A percentile compares a stretch with the other conserved stretches of the same genome.
Evolutionary conservation across 2,888 invertebrate species (phyloP).

Genomic region (Sinelater perroti): DNA sequence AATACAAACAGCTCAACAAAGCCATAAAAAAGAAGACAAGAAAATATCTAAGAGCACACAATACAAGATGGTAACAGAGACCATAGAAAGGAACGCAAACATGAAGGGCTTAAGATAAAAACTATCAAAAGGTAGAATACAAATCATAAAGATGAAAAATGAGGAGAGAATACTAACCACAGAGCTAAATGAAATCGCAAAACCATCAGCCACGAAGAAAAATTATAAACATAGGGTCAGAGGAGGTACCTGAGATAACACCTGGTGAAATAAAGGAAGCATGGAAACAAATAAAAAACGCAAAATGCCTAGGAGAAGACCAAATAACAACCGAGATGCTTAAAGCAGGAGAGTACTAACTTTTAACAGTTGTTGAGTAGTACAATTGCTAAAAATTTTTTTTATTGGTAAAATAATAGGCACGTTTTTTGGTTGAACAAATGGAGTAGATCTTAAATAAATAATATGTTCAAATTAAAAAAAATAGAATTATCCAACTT

Average conservation of each 20-base stretch:
- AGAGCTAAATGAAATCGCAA: slow-evolving; percentile 2
- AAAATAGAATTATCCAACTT: too few relatives aligned
- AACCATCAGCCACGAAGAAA: background rate
- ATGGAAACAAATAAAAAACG: slow-evolving; percentile 3
- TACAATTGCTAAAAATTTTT: too few relatives aligned
- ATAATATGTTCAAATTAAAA: too few relatives aligned
- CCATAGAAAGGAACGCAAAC: slow-evolving; percentile 10
- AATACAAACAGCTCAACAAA: background rate
- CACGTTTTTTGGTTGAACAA: too few relatives aligned
- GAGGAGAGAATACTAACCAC: background rate
- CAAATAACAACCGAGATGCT: slow-evolving; percentile 7
- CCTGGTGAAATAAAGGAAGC: background rate
- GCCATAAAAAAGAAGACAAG: slow-evolving; percentile 3
- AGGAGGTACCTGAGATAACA: slow-evolving; percentile 4
- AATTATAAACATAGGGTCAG: background rate
- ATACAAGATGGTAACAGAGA: slow-evolving; percentile 1
- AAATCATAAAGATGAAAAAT: background rate
- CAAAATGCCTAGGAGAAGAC: background rate
- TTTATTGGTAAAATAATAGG: too few relatives aligned
- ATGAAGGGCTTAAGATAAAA: slow-evolving; percentile 5
- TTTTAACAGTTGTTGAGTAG: too few relatives aligned
- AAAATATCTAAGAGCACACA: background rate
- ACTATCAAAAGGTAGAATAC: slow-evolving; percentile 6
- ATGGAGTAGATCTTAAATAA: too few relatives aligned
- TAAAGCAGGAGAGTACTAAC: background rate